A percentile compares a stretch with the other conserved stretches of the same genome.
phyloP scores from a whole-genome alignment of 2,113 vertebrate genomes.

The Okapia johnstoni region DNA sequence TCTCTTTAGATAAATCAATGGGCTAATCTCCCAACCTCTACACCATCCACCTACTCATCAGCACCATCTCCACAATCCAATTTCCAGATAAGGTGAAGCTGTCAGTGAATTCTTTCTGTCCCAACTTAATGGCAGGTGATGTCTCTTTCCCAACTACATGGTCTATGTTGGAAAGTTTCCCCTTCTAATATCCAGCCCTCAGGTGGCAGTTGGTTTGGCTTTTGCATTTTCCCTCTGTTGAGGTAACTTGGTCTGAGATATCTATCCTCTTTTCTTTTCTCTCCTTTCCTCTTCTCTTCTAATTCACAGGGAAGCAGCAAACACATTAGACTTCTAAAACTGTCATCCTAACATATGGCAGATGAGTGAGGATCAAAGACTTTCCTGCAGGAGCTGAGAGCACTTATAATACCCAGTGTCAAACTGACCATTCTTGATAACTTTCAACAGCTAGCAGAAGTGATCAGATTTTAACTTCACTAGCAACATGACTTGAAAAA shows the following conservation, averaged over 20 bases:
- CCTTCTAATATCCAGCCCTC: background rate
- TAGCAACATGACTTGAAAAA: background rate
- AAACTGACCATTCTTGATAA: background rate
- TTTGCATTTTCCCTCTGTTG: background rate
- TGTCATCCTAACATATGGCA: background rate
- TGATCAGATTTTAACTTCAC: background rate
- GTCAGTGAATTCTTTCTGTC: background rate
- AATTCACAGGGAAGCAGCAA: background rate
- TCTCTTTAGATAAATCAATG: background rate
- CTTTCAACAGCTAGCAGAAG: background rate
- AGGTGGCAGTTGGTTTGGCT: background rate
- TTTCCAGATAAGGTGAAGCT: background rate
- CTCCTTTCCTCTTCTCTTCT: background rate
- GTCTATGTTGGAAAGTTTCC: background rate
- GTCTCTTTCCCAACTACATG: background rate
- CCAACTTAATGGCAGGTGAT: background rate
- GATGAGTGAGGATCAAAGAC: background rate
- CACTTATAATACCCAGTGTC: background rate
- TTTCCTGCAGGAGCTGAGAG: background rate
- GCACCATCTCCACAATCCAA: background rate
- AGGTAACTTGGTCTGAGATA: background rate
- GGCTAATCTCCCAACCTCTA: background rate
- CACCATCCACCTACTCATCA: background rate
- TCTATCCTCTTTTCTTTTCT: background rate
- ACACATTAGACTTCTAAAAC: background rate